These are phyloP conservation scores for Calliphora vomitoria DNA, from an alignment of 2,888 invertebrate genomes.

Conservation along the genomic window DNA sequence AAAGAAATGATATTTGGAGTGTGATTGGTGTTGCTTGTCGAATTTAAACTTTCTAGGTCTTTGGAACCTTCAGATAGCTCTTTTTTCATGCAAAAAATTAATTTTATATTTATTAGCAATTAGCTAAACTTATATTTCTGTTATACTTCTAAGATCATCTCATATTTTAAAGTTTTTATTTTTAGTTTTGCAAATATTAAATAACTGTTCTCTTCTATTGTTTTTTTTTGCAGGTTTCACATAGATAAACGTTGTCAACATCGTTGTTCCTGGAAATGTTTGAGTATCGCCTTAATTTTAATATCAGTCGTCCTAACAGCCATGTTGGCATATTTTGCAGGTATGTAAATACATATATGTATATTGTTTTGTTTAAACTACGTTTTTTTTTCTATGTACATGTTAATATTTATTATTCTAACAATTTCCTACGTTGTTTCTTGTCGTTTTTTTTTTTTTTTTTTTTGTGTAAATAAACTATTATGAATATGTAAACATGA, in stretches of 20 bases:
- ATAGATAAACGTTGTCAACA: slow-evolving; percentile 97
- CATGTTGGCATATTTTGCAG: slow-evolving; percentile 97
- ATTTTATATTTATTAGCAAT: too few species aligned
- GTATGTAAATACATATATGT: slow-evolving; percentile 87
- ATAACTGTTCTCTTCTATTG: slow-evolving; percentile 12
- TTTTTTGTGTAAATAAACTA: slow-evolving; percentile 43
- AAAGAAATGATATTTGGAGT: too few species aligned
- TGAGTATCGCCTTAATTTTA: slow-evolving; percentile 96
- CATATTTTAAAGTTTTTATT: slow-evolving; percentile 25
- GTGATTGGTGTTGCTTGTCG: too few species aligned
- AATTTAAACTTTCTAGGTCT: too few species aligned
- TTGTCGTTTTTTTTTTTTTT: slow-evolving; percentile 19
- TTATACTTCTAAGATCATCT: too few species aligned
- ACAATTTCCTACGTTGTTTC: not conserved
- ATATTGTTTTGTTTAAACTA: not conserved
- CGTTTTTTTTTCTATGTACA: not conserved
- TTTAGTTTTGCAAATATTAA: slow-evolving; percentile 5
- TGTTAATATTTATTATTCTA: not conserved
- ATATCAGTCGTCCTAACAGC: slow-evolving; percentile 95
- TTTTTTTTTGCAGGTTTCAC: slow-evolving; percentile 87
- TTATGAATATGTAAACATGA: slow-evolving; percentile 63
- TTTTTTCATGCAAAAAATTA: too few species aligned
- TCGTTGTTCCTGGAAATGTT: slow-evolving; percentile 98
- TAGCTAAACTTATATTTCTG: too few species aligned
- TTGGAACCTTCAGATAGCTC: too few species aligned